A percentile compares a stretch with the other conserved stretches of the same genome.
Conservation (phyloP, 1,140 invertebrate species). For the Leptinotarsa lineolata region DNA sequence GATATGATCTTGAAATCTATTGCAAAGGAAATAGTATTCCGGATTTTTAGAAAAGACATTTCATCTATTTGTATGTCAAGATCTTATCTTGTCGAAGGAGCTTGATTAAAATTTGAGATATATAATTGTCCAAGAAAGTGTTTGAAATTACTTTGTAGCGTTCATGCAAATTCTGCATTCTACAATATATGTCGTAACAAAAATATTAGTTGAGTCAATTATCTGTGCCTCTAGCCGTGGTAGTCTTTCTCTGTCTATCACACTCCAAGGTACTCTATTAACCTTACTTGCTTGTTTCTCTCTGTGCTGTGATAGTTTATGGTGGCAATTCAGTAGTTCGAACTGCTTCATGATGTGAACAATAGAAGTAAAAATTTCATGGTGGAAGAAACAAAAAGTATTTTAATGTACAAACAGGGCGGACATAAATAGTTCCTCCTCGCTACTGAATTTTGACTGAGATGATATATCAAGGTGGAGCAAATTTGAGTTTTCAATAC, state of each 20-base stretch:
- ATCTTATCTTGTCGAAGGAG: no score
- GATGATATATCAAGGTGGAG: no score
- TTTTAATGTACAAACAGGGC: no score
- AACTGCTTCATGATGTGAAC: neutral
- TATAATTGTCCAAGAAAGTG: neutral
- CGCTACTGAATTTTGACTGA: no score
- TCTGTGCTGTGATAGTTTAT: conserved; percentile 47
- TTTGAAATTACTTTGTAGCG: conserved; percentile 47
- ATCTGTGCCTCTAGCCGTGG: conserved; percentile 57
- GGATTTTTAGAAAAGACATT: no score
- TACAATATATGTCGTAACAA: conserved; percentile 56
- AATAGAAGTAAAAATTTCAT: neutral
- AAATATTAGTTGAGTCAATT: conserved; percentile 58
- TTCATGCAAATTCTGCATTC: conserved; percentile 47
- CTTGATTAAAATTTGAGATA: no score
- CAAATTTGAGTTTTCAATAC: no score
- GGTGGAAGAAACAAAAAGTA: no score
- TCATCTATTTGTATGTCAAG: no score
- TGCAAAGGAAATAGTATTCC: no score
- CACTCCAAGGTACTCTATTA: conserved; percentile 39
- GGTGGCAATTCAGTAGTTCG: neutral
- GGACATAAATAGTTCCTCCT: no score
- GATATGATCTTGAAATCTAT: no score
- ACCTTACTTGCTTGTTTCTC: conserved; percentile 44
- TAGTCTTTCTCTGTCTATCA: conserved; percentile 53